Base-by-base conservation (phyloP, 2,113 vertebrate species). In the Dolichotis patagonum region DNA sequence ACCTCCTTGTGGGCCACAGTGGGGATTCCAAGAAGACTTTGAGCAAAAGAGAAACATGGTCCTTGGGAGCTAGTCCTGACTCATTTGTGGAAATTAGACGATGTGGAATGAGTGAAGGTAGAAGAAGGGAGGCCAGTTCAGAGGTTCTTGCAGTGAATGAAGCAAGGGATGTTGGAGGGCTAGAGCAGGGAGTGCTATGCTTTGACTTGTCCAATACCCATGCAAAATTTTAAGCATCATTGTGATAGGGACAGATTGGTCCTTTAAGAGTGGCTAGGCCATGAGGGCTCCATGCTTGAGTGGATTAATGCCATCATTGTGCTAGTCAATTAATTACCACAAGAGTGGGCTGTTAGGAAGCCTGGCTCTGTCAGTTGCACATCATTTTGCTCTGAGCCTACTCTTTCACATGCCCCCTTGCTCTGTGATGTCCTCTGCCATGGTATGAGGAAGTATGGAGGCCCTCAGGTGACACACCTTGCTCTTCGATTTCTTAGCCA, bases 1-100 rank as follows among this genome's bases (percentile, higher is more conserved):
- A 32, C 14, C 5, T 11, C 22, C 35, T 12, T 2, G 2, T 5
- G 16, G 43, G n/a, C 3, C 41, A 46, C 19, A 7, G 0, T 73
- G n/a, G 24, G 35, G 38, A 56, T 28, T 75, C 28, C 38, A 43
- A 46, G n/a, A 35, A 22, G 19, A 10, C 20, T 88, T 73, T 46
- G 82, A 81, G 62, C 1, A 22, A 41, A 92, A 49, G 35, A 86
- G 6, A n/a, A 26, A 14, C 26, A 85, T 32, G 9, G 16, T 71
- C n/a, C 13, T 26, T 41, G 75, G 35, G 52, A 46, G 81, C 14
- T 54, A 43, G 52, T 1, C 26, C 26, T 46, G 13, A 46, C 2
- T 14, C 75, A 32, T 35, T 24, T 85, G 24, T 26, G n/a, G 43
- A 24, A 20, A 30, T 52, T 6, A 63, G 62, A 46, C 35, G n/a